Conservation (phyloP, 2,113 vertebrate species). For the Lonchura striata region DNA sequence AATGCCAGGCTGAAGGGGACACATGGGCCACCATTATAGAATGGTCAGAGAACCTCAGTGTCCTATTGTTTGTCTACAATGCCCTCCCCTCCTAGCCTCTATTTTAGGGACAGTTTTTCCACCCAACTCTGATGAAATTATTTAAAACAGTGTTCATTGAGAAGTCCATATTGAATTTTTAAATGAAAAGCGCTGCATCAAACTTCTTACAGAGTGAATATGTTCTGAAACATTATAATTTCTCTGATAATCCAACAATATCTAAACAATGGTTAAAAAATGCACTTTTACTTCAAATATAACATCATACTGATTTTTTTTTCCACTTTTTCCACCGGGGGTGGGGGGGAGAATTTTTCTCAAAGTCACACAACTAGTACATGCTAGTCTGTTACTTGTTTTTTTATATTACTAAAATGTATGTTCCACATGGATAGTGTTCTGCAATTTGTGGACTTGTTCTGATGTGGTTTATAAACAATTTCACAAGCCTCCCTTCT, state of each 20-base stretch:
- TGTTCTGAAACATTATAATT: background rate
- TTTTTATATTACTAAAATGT: slow-evolving; percentile 33
- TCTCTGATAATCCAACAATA: background rate
- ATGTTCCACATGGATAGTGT: slow-evolving; percentile 31
- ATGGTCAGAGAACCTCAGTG: background rate
- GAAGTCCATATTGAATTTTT: background rate
- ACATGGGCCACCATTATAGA: fast-evolving
- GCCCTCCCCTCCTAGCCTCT: fast-evolving
- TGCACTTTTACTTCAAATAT: background rate
- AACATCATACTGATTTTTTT: background rate
- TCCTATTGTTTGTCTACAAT: background rate
- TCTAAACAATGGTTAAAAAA: background rate
- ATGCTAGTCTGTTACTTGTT: background rate
- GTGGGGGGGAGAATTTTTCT: background rate
- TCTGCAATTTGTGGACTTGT: slow-evolving; percentile 30
- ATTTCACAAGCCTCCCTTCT: slow-evolving; percentile 47
- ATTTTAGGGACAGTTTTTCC: background rate
- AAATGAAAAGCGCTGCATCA: background rate
- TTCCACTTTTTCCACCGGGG: no score
- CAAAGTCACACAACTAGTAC: background rate
- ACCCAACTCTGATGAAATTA: background rate
- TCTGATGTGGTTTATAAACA: slow-evolving; percentile 43
- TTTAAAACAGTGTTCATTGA: background rate
- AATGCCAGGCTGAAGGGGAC: background rate
- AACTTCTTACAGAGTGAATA: background rate